Evolutionary conservation across 2,797 vertebrate genomes (phyloP).

Genomic region (Pteronotus mesoamericanus): DNA sequence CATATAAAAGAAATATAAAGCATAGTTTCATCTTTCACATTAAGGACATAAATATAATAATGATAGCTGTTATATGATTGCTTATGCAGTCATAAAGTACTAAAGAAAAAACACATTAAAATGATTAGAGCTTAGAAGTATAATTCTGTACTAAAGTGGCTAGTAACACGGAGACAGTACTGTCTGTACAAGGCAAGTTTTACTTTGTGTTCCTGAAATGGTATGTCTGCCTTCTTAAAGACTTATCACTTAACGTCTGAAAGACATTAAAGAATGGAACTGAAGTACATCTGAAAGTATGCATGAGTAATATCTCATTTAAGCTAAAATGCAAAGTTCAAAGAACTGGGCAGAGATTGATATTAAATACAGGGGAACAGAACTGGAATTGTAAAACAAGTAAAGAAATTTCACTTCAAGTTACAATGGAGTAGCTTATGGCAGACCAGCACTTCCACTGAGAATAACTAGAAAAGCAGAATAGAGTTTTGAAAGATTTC

Average conservation of each 20-base stretch:
- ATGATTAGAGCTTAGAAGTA: not conserved
- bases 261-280: not conserved
- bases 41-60: not conserved
- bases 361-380: not conserved
- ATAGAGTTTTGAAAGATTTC: not conserved
- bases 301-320: not conserved
- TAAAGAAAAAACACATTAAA: not conserved
- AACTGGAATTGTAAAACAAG: not conserved
- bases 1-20: not conserved
- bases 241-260: too few relatives aligned
- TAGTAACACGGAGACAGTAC: not conserved
- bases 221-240: not conserved
- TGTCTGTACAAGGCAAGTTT: not conserved
- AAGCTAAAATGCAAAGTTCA: not conserved
- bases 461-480: not conserved
- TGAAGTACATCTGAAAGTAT: not conserved
- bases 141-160: not conserved
- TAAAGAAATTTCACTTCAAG: not conserved
- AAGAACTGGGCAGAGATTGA: not conserved
- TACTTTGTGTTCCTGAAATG: not conserved
- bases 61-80: not conserved
- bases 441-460: not conserved
- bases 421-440: not conserved
- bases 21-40: not conserved
- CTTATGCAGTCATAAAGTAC: not conserved